Conservation (phyloP, 2,888 invertebrate genomes). For the Euzetes globulus region DNA sequence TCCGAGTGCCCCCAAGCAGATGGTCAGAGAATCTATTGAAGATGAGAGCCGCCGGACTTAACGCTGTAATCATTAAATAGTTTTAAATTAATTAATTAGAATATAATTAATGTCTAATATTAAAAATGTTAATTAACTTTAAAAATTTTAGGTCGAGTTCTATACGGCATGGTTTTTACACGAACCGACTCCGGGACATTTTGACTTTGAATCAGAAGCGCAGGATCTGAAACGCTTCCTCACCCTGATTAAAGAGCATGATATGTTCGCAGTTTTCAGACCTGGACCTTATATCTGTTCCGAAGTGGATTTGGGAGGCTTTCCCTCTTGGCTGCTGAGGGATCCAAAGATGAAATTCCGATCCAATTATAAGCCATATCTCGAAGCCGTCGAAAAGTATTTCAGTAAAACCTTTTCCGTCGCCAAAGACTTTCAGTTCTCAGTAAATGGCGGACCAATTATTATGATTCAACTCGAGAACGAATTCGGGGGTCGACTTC, state of each 20-base stretch:
- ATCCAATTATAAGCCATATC: constrained; percentile 48
- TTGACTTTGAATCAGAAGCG: constrained; percentile 46
- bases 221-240: constrained; percentile 45
- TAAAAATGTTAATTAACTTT: too few relatives aligned
- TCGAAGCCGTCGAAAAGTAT: constrained; percentile 48
- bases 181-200: constrained; percentile 47
- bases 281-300: constrained; percentile 56
- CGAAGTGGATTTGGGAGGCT: constrained; percentile 53
- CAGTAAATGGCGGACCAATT: constrained; percentile 51
- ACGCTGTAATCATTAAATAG: constrained; percentile 50
- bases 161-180: constrained; percentile 51
- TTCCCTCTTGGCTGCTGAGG: constrained; percentile 53
- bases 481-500: constrained; percentile 49
- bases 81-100: too few relatives aligned
- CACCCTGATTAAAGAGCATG: constrained; percentile 47
- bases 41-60: constrained; percentile 52
- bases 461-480: constrained; percentile 54
- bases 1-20: constrained; percentile 51
- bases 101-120: too few relatives aligned
- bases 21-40: constrained; percentile 53
- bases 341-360: constrained; percentile 53
- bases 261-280: constrained; percentile 52
- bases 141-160: constrained; percentile 45
- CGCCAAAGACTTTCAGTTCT: constrained; percentile 50
- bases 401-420: constrained; percentile 48